Conservation (phyloP, 2,888 invertebrate species). For the Archaeoteleia sp. region DNA sequence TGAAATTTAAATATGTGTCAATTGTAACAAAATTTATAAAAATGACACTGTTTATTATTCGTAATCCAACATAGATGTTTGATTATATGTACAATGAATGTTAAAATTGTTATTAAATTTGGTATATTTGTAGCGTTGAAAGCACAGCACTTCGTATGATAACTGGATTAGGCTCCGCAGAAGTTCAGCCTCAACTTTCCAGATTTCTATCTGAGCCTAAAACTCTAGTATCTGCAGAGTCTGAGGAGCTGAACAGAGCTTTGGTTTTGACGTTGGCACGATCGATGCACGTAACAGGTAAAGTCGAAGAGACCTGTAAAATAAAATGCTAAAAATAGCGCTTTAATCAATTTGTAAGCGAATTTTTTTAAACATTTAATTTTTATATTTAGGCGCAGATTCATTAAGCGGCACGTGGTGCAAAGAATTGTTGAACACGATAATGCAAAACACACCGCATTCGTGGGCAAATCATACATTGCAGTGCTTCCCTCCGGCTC, state of each 20-base stretch:
- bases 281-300: slow-evolving; percentile 95
- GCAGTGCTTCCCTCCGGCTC: slow-evolving; percentile 91
- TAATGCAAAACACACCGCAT: slow-evolving; percentile 96
- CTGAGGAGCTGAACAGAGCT: slow-evolving; percentile 94
- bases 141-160: slow-evolving; percentile 91
- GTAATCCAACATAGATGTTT: too few relatives aligned
- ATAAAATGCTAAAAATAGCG: too few relatives aligned
- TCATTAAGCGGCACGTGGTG: slow-evolving; percentile 86
- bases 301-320: too few relatives aligned
- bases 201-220: slow-evolving; percentile 94
- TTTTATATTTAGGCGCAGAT: slow-evolving; percentile 75
- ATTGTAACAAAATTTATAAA: too few relatives aligned
- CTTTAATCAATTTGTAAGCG: too few relatives aligned
- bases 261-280: slow-evolving; percentile 94
- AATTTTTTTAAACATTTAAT: neutral
- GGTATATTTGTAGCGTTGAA: too few relatives aligned
- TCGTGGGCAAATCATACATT: slow-evolving; percentile 94
- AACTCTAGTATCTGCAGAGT: slow-evolving; percentile 92
- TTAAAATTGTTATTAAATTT: too few relatives aligned
- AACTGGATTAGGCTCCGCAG: slow-evolving; percentile 93
- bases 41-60: too few relatives aligned
- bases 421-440: slow-evolving; percentile 90
- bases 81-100: too few relatives aligned
- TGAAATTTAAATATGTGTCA: too few relatives aligned
- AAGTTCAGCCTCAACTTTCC: slow-evolving; percentile 95